Base-by-base conservation (phyloP, 2,888 invertebrate genomes). In the Lasius fuliginosus region DNA sequence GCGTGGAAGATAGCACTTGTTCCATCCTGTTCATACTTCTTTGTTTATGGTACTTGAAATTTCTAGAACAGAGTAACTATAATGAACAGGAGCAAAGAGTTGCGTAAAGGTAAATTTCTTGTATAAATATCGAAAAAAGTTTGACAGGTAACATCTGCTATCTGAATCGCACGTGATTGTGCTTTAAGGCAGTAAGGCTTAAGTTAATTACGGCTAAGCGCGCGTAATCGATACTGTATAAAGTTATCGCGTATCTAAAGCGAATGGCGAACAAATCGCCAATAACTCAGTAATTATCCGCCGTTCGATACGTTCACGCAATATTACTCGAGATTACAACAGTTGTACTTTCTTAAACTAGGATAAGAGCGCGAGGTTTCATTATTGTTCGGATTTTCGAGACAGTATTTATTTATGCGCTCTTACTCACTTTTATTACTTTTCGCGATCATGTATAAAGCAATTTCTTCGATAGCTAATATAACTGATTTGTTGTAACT, bases 311-410 rank as follows among this genome's bases (percentile, higher is more conserved):
- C 69, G 82, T 85, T 79, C 68, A 33, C 79, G 88, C 62, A 36
- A 77, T 86, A 82, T 88, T 86, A 79, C 82, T 49, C 82, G 77
- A 1, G 68, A 84, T 87, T 88, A 77, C 88, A 83, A 88, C 76
- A 77, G 65, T 62, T 69, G 88, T 82, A 73, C 86, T 87, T 88
- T 89, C 88, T 88, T 85, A 46, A 87, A 82, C 75, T 64, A 83
- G 74, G 74, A 77, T 69, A 83, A 56, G 69, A 53, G 30, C 56
- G 18, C 40, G 30, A 18, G 30, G 23, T 56, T 53, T 77, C 15
- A 65, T 76, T 36, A 75, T 49, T 40, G 46, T 15, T 42, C 12
- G 15, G 5, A n/a, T 71, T 36, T 42, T 4, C 27, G 4, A 53
- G 18, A 40, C 18, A 42, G 33, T 33, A 30, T 62, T 75, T 46